Evolutionary conservation across 2,797 vertebrate species (phyloP).

Genomic region (Sebastes dallii): DNA sequence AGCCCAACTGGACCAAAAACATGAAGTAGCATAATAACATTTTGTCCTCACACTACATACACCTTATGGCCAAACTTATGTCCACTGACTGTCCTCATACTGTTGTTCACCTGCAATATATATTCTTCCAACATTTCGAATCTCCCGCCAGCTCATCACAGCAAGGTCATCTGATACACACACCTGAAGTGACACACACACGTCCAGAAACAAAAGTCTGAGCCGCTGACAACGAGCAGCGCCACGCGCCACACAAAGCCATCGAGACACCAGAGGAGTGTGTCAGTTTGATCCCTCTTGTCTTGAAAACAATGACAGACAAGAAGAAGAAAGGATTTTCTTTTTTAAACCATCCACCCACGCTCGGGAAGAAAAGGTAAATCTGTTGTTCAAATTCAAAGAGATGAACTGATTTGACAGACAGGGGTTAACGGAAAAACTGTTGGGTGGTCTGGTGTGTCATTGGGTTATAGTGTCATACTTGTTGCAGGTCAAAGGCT

Average conservation of each 20-base stretch:
- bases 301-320: slow-evolving; percentile 31
- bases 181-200: slow-evolving; percentile 14
- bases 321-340: slow-evolving; percentile 2
- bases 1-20: not conserved
- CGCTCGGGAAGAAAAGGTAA: slow-evolving; percentile 1
- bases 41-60: no score
- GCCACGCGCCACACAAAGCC: slow-evolving; percentile 41
- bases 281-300: slow-evolving; percentile 49
- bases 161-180: slow-evolving; percentile 37
- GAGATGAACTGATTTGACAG: slow-evolving; percentile 28
- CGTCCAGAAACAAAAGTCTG: slow-evolving; percentile 23
- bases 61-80: not conserved
- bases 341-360: not conserved
- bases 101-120: not conserved
- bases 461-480: not conserved
- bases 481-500: not conserved
- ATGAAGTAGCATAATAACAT: not conserved
- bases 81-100: no score
- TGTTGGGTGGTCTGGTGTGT: not conserved
- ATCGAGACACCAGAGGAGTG: slow-evolving; percentile 13
- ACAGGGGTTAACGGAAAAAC: slow-evolving; percentile 27
- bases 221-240: not conserved
- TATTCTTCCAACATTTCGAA: slow-evolving; percentile 32
- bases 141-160: slow-evolving; percentile 19
- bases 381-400: slow-evolving; percentile 29